These are phyloP conservation scores for Atta cephalotes DNA, from an alignment of 1,140 invertebrate species.

Conservation along the genomic window DNA sequence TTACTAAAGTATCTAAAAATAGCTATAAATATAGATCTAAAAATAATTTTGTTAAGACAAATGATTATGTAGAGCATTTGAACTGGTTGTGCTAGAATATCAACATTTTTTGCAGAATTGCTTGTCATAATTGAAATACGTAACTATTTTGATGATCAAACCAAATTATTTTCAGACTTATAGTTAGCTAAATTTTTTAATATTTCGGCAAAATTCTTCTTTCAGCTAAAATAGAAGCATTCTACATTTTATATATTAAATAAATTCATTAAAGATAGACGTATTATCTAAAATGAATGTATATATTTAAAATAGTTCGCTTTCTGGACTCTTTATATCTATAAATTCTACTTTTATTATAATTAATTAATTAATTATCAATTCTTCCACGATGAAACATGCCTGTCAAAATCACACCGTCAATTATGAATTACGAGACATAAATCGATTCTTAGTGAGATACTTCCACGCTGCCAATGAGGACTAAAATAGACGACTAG, in stretches of 20 bases:
- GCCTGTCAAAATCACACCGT: constrained; percentile 55
- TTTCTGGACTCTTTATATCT: neutral
- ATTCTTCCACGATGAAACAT: constrained; percentile 7
- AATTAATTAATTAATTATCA: no score
- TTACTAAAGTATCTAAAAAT: no score
- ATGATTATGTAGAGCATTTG: no score
- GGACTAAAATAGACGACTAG: constrained; percentile 79
- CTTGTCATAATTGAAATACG: no score
- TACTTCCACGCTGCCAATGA: constrained; percentile 71
- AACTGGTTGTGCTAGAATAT: no score
- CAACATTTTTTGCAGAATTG: no score
- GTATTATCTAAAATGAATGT: neutral
- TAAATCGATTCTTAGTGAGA: constrained; percentile 52
- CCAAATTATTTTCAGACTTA: no score
- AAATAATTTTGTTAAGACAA: no score
- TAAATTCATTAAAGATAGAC: neutral
- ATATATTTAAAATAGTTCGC: neutral
- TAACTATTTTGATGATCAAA: no score
- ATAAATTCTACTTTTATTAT: neutral
- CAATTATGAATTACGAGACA: constrained; percentile 60
- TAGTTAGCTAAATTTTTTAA: no score
- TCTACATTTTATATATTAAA: neutral
- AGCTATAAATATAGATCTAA: no score
- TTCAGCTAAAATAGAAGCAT: neutral
- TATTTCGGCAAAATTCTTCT: neutral